These are phyloP conservation scores for Minunthozetes semirufus DNA, from an alignment of 2,888 invertebrate species.

Conservation along the genomic window DNA sequence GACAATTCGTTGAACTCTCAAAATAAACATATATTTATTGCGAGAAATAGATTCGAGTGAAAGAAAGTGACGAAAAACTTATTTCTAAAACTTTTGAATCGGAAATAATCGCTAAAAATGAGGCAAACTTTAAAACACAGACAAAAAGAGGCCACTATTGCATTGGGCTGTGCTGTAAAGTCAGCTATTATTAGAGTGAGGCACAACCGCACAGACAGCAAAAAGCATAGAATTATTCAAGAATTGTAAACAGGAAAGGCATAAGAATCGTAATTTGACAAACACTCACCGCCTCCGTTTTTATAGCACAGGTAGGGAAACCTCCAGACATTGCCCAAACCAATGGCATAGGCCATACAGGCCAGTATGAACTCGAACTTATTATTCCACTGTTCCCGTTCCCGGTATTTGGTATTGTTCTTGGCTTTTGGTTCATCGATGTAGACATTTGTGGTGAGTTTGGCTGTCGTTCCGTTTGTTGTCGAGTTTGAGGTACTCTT, in stretches of 20 bases:
- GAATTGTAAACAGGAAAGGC: neutral
- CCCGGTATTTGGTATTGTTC: conserved; percentile 37
- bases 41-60: too few relatives aligned
- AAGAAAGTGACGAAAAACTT: too few relatives aligned
- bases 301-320: conserved; percentile 36
- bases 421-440: neutral
- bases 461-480: neutral
- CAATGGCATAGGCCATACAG: conserved; percentile 41
- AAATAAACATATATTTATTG: too few relatives aligned
- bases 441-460: neutral
- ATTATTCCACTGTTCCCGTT: conserved; percentile 43
- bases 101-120: too few relatives aligned
- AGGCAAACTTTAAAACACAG: too few relatives aligned
- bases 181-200: too few relatives aligned
- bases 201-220: neutral
- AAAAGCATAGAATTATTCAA: neutral
- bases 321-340: conserved; percentile 36
- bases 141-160: too few relatives aligned
- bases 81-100: too few relatives aligned
- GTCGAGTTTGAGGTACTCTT: neutral
- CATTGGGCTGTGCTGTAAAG: too few relatives aligned
- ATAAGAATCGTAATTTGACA: neutral
- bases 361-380: conserved; percentile 43
- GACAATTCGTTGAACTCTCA: too few relatives aligned
- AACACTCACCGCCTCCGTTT: conserved; percentile 34